These are phyloP conservation scores for Actinopyga echinites DNA, from an alignment of 53 echinoderm and acorn worm species.

Conservation along the genomic window DNA sequence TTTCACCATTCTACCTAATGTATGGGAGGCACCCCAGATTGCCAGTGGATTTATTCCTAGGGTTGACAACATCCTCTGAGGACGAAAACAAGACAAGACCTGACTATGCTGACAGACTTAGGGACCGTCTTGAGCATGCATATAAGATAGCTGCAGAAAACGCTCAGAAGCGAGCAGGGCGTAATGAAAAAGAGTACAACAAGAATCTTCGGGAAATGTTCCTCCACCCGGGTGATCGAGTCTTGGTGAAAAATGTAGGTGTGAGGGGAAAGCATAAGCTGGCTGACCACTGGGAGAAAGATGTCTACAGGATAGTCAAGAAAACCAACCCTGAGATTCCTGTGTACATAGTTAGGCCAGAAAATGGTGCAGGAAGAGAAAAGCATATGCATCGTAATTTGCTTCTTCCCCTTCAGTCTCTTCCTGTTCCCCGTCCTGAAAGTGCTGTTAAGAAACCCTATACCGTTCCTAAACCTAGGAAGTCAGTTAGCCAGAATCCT, in stretches of 20 bases:
- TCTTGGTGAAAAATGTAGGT: conserved; percentile 3
- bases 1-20: conserved; percentile 62
- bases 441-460: not conserved
- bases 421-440: conserved; percentile 1
- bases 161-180: conserved; percentile 5
- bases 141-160: conserved; percentile 23
- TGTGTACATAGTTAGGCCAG: conserved; percentile 42
- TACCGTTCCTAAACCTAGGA: not conserved
- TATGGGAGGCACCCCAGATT: conserved; percentile 60
- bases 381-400: conserved; percentile 43
- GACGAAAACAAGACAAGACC: not conserved
- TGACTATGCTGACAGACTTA: not conserved
- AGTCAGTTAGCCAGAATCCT: no score
- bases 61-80: not conserved
- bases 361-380: not conserved
- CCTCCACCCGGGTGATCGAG: conserved; percentile 7
- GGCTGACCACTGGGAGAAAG: conserved; percentile 9
- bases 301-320: conserved; percentile 4
- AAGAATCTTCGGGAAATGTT: conserved; percentile 30
- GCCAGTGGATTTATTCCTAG: conserved; percentile 24
- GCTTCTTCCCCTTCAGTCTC: conserved; percentile 26
- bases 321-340: not conserved
- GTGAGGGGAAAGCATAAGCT: conserved; percentile 18
- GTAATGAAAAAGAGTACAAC: not conserved
- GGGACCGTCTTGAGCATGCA: not conserved